Evolutionary conservation across 2,888 invertebrate species (phyloP).

Genomic region (Agonopterix subpropinquella): DNA sequence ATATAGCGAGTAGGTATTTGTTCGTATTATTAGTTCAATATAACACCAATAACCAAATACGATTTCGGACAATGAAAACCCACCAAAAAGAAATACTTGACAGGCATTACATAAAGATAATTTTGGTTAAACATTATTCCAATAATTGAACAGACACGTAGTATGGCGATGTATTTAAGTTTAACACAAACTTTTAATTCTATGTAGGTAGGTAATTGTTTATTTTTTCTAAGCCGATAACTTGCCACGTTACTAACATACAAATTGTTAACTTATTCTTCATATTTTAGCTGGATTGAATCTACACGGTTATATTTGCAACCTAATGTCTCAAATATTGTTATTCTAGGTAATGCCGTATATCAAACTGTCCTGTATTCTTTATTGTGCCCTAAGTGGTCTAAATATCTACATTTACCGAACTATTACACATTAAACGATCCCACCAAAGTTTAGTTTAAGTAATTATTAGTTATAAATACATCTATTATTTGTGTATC

Average conservation of each 20-base stretch:
- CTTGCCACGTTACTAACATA: constrained; percentile 15
- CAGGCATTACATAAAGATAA: constrained; percentile 1
- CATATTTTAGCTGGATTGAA: no score
- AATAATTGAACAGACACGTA: no score
- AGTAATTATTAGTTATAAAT: constrained; percentile 23
- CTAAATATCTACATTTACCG: constrained; percentile 29
- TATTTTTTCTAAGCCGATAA: constrained; percentile 5
- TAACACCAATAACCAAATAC: constrained; percentile 28
- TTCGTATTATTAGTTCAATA: constrained; percentile 35
- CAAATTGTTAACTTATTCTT: no score
- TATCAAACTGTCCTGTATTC: no score
- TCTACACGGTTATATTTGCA: no score
- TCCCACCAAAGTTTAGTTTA: constrained; percentile 74
- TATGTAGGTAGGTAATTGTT: no score
- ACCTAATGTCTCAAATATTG: constrained; percentile 9
- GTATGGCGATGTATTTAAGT: no score
- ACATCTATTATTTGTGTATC: no score
- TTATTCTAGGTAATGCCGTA: constrained; percentile 3
- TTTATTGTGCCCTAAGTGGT: no score
- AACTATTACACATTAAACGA: constrained; percentile 61
- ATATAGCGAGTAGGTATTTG: constrained; percentile 29
- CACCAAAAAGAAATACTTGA: constrained; percentile 32
- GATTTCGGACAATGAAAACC: constrained; percentile 44
- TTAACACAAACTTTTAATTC: no score
- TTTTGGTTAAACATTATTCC: background rate